Base-by-base conservation (phyloP, 2,113 vertebrate genomes). In the Nibea albiflora region DNA sequence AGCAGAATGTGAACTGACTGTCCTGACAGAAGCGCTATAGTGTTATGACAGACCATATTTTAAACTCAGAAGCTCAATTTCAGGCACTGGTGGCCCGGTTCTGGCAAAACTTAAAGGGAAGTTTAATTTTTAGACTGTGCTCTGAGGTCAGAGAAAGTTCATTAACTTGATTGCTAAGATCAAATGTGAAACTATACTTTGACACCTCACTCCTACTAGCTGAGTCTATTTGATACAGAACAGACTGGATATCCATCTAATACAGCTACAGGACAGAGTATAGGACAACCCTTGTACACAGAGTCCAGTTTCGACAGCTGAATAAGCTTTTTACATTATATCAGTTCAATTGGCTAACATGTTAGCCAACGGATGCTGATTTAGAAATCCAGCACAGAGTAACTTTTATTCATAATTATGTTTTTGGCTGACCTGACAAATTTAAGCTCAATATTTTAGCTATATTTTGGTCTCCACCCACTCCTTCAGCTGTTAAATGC, bases 11-110 rank as follows among this genome's bases (percentile, higher is more conserved):
- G 26, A 22, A 60, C 49, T 3, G 10, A 26, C 19, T 17, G 39
- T 53, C 19, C 50, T 22, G 31, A 49, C 35, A 58, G 53, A n/a
- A 35, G 17, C 0, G 0, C 10, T 28, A 39, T 22, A 24, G 44
- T 49, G 20, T 60, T 10, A 78, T 42, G 24, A 50, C 20, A 61
- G 31, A n/a, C 11, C n/a, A 60, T 57, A 74, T 78, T 74, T 73
- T 22, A 70, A 78, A 74, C 46, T 60, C 49, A 62, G 24, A 22
- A 62, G 73, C 44, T 12, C 39, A 54, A 4, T 57, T 22, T 39
- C 60, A 60, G 64, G n/a, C 22, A 15, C 39, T 6, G 15, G 11
- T n/a, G 19, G 14, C 11, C n/a, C 5, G 28, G 11, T n/a, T 68
- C 57, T 50, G 35, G 54, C 47, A 11, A 71, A 24, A 47, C 20